Conservation (phyloP, 2,113 vertebrate species). For the Antechinus stuartii region DNA sequence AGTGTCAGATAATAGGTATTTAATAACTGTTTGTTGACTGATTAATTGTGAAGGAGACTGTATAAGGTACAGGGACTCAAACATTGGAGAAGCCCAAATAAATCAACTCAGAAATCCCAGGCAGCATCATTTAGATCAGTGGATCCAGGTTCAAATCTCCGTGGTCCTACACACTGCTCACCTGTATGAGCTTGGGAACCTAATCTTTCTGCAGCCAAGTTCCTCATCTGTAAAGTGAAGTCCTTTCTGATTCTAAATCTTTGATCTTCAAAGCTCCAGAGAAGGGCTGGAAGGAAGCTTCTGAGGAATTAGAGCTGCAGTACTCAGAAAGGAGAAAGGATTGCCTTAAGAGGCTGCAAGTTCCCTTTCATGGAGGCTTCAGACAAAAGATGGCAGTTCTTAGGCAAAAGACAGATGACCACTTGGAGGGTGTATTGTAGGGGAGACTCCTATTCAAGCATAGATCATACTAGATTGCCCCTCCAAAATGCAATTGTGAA, state of each 20-base stretch:
- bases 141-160: neutral
- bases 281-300: neutral
- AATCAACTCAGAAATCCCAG: neutral
- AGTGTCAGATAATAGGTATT: neutral
- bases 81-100: neutral
- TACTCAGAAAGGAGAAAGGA: neutral
- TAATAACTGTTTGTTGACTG: neutral
- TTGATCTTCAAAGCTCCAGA: neutral
- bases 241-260: neutral
- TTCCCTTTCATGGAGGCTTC: neutral
- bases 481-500: too few species aligned
- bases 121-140: neutral
- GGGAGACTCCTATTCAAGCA: too few species aligned
- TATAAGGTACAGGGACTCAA: neutral
- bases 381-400: too few species aligned
- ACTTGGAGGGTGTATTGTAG: too few species aligned
- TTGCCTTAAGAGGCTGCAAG: neutral
- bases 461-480: too few species aligned
- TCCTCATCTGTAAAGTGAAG: neutral
- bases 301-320: neutral
- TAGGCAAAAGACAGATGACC: neutral
- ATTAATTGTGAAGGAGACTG: too few species aligned
- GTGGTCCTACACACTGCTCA: neutral
- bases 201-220: neutral
- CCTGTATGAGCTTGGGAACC: neutral